Evolutionary conservation across 2,113 vertebrate genomes (phyloP).

Genomic region (Melanerpes formicivorus): DNA sequence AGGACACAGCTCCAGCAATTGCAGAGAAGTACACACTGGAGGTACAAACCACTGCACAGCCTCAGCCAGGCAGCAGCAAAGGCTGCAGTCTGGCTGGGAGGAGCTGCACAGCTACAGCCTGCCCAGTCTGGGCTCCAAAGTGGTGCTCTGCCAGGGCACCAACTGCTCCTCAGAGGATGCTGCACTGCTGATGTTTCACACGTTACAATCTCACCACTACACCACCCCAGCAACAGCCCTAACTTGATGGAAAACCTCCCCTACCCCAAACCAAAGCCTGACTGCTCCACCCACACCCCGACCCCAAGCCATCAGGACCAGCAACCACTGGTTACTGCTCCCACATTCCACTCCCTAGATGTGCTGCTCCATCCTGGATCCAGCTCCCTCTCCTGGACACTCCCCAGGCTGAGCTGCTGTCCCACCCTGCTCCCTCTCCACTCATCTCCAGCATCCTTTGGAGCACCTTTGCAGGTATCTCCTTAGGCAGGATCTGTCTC

Average conservation of each 20-base stretch:
- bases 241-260: background rate
- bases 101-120: background rate
- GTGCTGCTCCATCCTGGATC: background rate
- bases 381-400: conserved; percentile 53
- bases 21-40: background rate
- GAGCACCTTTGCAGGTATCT: background rate
- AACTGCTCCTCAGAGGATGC: background rate
- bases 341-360: background rate
- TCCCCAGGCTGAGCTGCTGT: background rate
- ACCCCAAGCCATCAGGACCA: background rate
- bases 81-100: background rate
- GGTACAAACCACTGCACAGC: background rate
- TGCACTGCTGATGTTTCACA: background rate
- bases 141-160: background rate
- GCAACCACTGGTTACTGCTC: fast-evolving
- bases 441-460: background rate
- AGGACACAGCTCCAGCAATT: conserved; percentile 11
- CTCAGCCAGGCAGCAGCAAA: background rate
- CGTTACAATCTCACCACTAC: fast-evolving
- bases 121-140: background rate
- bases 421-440: fast-evolving
- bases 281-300: fast-evolving
- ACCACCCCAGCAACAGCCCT: background rate
- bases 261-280: background rate
- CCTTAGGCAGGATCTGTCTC: fast-evolving